Base-by-base conservation (phyloP, 2,113 vertebrate genomes). In the Hippolais icterina region DNA sequence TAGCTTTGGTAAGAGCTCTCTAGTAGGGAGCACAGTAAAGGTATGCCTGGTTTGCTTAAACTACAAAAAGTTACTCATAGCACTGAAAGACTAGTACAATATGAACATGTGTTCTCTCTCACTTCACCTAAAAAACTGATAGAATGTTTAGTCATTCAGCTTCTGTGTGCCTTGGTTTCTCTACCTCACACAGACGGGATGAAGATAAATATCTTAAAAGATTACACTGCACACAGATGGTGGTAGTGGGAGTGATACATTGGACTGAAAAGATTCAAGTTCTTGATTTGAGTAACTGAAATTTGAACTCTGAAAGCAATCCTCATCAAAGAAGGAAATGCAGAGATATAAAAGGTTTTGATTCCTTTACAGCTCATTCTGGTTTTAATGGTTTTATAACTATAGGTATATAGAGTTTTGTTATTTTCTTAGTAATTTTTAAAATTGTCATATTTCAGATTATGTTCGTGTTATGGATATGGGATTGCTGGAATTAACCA, bases 391-490 rank as follows among this genome's bases (percentile, higher is more conserved):
- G 12, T 52, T 88, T 85, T 50, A 37, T 82, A 81, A 61, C 4
- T 6, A 25, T 47, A 89, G 77, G 9, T 65, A 41, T 6, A 28
- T 44, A 33, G 16, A 50, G 7, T 47, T 72, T 78, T 64, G 15
- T 65, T 57, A 31, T 31, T 57, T 44, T 59, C 21, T 39, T 91
- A 16, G 4, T 72, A 20, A 31, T 79, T 78, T n/a, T n/a, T 8
- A 15, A 44, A 70, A 71, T 71, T 42, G 41, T 80, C 74, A 7
- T 90, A 33, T 94, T 96, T 66, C 90, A 99, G 99, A 99, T 97
- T 99, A 99, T 94, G 99, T 99, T 86, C 99, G 99, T 96, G 99
- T 99, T 85, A 98, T 99, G 90, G 99, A 99, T 91, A 99, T 99
- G 99, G 99, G 99, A 41, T 98, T 99, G 31, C 92, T 99, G 79